Conservation (phyloP, 2,113 vertebrate genomes). For the Marmota flaviventris region DNA sequence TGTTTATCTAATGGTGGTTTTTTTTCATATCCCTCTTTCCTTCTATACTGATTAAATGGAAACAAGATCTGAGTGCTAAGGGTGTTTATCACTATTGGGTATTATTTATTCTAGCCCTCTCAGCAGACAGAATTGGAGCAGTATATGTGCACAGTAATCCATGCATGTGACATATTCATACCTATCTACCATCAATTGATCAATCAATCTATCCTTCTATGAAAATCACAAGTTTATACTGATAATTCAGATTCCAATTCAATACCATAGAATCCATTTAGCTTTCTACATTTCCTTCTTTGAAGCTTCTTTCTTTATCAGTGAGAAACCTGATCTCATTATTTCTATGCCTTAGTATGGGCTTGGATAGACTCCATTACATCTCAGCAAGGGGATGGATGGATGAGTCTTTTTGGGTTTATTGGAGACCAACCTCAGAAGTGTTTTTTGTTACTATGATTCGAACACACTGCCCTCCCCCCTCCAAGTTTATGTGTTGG, state of each 20-base stretch:
- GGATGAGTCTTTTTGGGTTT: neutral
- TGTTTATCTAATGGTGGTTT: neutral
- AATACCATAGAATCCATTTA: neutral
- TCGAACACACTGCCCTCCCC: neutral
- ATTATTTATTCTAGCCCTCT: neutral
- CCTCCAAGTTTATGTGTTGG: neutral
- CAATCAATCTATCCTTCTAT: neutral
- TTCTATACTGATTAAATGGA: neutral
- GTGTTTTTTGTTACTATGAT: neutral
- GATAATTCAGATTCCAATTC: neutral
- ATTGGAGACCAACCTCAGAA: neutral
- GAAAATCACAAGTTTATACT: neutral
- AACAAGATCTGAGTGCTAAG: neutral
- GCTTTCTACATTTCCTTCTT: neutral
- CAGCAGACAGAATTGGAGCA: neutral
- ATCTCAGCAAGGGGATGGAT: neutral
- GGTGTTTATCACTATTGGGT: neutral
- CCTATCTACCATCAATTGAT: neutral
- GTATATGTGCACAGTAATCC: no score
- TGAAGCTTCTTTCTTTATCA: neutral
- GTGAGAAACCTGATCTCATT: neutral
- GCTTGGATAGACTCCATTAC: neutral
- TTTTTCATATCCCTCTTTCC: neutral
- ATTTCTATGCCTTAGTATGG: neutral
- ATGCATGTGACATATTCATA: neutral